Evolutionary conservation across 2,888 invertebrate genomes (phyloP).

Genomic region (Pheosia tremula): DNA sequence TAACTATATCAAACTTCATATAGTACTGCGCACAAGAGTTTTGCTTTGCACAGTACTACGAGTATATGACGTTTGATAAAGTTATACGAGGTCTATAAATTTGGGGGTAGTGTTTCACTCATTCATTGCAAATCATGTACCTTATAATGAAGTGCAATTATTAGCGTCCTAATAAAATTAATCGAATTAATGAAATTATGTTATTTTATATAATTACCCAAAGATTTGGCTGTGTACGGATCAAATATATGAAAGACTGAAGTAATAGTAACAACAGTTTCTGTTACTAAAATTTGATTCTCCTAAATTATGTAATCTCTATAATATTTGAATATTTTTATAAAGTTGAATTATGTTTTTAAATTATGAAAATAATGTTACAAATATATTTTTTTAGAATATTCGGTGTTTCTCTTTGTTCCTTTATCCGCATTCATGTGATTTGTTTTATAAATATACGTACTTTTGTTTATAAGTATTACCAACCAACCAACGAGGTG

Average conservation of each 20-base stretch:
- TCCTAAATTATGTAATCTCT: constrained; percentile 50
- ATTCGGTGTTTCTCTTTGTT: constrained; percentile 11
- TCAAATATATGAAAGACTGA: constrained; percentile 68
- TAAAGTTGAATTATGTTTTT: constrained; percentile 43
- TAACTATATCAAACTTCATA: too few species aligned
- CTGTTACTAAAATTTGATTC: constrained; percentile 42
- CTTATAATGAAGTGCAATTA: constrained; percentile 24
- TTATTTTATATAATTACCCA: constrained; percentile 48
- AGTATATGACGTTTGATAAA: too few species aligned
- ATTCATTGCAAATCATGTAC: constrained; percentile 17
- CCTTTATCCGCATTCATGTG: neutral
- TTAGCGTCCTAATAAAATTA: constrained; percentile 23
- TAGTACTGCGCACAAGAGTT: too few species aligned
- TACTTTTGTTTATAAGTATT: too few species aligned
- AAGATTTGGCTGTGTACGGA: constrained; percentile 77
- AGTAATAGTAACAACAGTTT: constrained; percentile 54
- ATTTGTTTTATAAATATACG: too few species aligned
- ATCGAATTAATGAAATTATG: constrained; percentile 24
- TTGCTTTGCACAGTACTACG: too few species aligned
- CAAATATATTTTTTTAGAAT: constrained; percentile 49
- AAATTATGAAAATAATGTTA: constrained; percentile 50
- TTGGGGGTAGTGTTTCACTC: neutral
- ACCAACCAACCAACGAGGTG: too few species aligned
- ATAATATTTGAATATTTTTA: constrained; percentile 34
- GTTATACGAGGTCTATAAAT: too few species aligned